A percentile compares a stretch with the other conserved stretches of the same genome.
Conservation (phyloP, 2,113 vertebrate genomes). For the Cyanoramphus novaezelandiae region DNA sequence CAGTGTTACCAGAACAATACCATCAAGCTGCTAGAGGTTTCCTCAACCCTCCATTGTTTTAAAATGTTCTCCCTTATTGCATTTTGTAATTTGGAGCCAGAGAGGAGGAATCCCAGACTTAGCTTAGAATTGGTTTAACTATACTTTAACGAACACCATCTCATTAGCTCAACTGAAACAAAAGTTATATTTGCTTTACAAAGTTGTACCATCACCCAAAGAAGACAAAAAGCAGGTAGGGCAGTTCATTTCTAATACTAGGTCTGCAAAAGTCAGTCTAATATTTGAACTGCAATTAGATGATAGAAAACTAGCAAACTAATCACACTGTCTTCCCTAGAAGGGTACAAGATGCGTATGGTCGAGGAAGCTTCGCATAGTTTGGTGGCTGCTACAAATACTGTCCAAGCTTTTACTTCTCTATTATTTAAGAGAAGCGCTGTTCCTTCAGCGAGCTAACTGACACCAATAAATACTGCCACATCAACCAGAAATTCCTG, state of each 20-base stretch:
- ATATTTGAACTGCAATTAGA: not conserved
- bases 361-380: not conserved
- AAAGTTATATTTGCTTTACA: not conserved
- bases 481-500: not conserved
- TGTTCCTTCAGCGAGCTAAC: not conserved
- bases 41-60: not conserved
- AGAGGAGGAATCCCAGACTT: not conserved
- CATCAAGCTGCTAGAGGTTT: not conserved
- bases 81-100: not conserved
- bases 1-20: not conserved
- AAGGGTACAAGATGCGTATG: fast-evolving
- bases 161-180: not conserved
- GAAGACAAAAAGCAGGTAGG: not conserved
- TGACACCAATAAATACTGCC: not conserved
- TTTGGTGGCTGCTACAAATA: not conserved
- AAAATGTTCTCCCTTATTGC: not conserved
- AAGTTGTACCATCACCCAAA: not conserved
- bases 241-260: not conserved
- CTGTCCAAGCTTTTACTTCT: not conserved
- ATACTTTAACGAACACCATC: not conserved
- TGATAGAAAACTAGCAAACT: not conserved
- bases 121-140: not conserved
- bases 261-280: not conserved
- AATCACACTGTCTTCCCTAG: fast-evolving
- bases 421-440: not conserved